phyloP scores from a whole-genome alignment of 2,797 vertebrate genomes.

The Pagetopsis macropterus region DNA sequence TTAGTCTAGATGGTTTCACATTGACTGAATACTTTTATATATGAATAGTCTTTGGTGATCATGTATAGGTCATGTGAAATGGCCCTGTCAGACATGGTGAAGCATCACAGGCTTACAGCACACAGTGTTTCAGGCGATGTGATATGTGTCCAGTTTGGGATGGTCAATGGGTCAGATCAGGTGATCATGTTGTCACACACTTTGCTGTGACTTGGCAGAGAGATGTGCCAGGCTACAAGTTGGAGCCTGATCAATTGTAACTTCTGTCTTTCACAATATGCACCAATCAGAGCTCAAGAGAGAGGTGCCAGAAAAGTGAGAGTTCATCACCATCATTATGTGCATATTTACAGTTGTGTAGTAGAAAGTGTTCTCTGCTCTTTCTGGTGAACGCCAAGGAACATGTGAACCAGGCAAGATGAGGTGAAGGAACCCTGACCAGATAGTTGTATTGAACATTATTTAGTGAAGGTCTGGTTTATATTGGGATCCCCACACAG shows the following conservation, averaged over 20 bases:
- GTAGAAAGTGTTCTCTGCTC: background rate
- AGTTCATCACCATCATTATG: background rate
- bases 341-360: background rate
- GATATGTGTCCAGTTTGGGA: background rate
- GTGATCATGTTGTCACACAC: background rate
- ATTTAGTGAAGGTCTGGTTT: background rate
- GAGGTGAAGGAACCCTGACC: background rate
- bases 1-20: background rate
- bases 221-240: background rate
- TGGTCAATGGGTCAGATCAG: background rate
- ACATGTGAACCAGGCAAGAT: background rate
- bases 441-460: background rate
- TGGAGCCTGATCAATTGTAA: background rate
- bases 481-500: too few relatives aligned
- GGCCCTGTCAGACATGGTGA: background rate
- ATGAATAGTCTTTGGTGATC: background rate
- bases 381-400: background rate
- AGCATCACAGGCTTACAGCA: background rate
- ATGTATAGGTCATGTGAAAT: too few relatives aligned
- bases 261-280: background rate
- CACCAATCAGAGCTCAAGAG: background rate
- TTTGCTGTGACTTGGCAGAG: background rate
- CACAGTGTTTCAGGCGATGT: too few relatives aligned
- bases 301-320: constrained; percentile 2
- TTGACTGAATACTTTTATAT: background rate